Evolutionary conservation across 2,113 vertebrate species (phyloP).

Genomic region (Egretta garzetta): DNA sequence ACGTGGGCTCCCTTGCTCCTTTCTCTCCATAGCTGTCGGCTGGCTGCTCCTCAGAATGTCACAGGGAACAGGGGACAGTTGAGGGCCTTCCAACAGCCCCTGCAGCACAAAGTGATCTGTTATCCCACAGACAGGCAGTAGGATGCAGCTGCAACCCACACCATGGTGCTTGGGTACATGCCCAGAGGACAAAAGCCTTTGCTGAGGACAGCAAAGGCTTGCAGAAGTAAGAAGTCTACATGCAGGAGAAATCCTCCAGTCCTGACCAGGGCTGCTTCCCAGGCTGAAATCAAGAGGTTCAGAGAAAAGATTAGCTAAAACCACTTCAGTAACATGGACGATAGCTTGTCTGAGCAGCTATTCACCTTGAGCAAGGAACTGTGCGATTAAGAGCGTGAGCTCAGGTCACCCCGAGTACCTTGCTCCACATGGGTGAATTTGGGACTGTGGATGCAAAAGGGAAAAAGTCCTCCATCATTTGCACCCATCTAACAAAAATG

Average conservation of each 20-base stretch:
- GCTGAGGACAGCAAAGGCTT: neutral
- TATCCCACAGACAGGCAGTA: neutral
- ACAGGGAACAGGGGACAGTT: neutral
- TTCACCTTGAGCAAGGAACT: neutral
- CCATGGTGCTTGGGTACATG: neutral
- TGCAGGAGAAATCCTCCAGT: neutral
- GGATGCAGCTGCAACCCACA: neutral
- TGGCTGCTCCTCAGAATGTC: neutral
- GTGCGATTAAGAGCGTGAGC: neutral
- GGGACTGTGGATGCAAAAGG: neutral
- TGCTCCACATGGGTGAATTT: neutral
- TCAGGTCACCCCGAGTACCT: neutral
- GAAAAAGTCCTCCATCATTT: neutral
- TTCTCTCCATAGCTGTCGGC: neutral
- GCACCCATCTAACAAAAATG: neutral
- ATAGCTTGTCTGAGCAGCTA: neutral
- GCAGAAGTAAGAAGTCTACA: neutral
- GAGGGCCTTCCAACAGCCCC: neutral
- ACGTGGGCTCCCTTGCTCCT: neutral
- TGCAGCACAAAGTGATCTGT: neutral
- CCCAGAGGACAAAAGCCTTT: neutral
- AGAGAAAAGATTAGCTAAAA: neutral
- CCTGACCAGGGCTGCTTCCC: neutral
- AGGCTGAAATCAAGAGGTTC: neutral
- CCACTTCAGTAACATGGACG: fast-evolving